Base-by-base conservation (phyloP, 2,888 invertebrate genomes). In the Coelinius sp. region DNA sequence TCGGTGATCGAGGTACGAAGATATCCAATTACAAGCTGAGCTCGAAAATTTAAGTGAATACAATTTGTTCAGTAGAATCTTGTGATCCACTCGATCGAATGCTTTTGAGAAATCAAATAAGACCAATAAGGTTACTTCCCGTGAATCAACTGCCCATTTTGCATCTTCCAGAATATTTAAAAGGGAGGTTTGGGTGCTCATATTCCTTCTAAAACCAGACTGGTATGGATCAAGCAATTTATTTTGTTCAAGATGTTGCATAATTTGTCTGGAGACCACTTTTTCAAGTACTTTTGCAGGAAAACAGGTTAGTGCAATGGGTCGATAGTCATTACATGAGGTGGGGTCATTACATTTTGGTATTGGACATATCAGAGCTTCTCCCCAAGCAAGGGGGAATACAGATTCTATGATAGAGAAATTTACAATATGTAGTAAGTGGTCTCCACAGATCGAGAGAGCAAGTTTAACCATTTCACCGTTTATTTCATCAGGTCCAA, bases 21-120 rank as follows among this genome's bases (percentile, higher is more conserved):
- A 17, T 1, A 75, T 27, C 71, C 75, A 76, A 8, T n/a, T 20
- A 82, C 89, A 88, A 14, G 89, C 89, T 76, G 89, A 88, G 2
- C 88, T 89, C 22, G 90, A 88, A 17, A 77, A 75, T 0, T 77
- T 71, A n/a, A 77, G 69, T 10, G 49, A 59, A 0, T 17, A 17
- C 1, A 82, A 22, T 41, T 79, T 81, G 0, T 72, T 25, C 0
- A 81, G 20, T 0, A 82, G 68, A 78, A 49, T 0, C 56, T 1
- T 27, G 27, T 74, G 79, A 71, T 79, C 68, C 0, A 83, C 77
- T 1, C 70, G 68, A 41, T 84, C 82, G 46, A 84, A 84, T 7
- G 81, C 83, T 12, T 82, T 79, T 0, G 81, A 79, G 46, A 78
- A 82, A 63, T 83, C 82, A 6, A 83, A 75, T 0, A 82, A 56